Percentiles rank a stretch among this genome's conserved stretches.
phyloP scores from a whole-genome alignment of 2,113 vertebrate genomes.

The Cyanoderma ruficeps region DNA sequence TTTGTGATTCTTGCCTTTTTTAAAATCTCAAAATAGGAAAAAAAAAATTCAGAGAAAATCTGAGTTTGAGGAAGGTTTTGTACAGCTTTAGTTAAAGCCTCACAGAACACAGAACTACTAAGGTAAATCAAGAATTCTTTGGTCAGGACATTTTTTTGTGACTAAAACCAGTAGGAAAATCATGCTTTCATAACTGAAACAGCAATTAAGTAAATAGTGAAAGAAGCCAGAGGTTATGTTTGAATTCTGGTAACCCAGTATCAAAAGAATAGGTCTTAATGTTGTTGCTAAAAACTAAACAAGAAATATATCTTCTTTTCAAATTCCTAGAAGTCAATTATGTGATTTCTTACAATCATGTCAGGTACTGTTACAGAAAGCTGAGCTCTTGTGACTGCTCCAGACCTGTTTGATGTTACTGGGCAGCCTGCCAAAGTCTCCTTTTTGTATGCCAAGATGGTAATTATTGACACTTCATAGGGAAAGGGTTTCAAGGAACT shows the following conservation, averaged over 20 bases:
- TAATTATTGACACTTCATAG: constrained; percentile 77
- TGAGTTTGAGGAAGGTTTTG: neutral
- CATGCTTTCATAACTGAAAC: neutral
- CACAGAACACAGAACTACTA: neutral
- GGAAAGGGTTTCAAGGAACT: constrained; percentile 74
- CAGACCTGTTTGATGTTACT: constrained; percentile 72
- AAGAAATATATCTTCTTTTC: neutral
- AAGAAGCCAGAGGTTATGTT: neutral
- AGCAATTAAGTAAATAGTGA: neutral
- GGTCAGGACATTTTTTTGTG: neutral
- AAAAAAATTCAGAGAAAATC: neutral
- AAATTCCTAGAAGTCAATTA: constrained; percentile 74
- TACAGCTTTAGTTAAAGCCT: neutral
- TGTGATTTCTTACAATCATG: constrained; percentile 74
- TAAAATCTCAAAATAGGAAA: neutral
- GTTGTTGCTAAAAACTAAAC: neutral
- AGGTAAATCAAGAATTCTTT: neutral
- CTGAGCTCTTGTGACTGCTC: constrained; percentile 73
- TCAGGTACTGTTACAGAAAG: constrained; percentile 76
- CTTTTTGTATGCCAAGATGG: constrained; percentile 68
- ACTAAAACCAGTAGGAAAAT: neutral
- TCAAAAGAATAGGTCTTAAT: neutral
- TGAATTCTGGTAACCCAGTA: neutral
- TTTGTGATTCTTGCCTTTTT: neutral
- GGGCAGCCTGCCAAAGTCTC: constrained; percentile 72